These are phyloP conservation scores for Limnodromus scolopaceus DNA, from an alignment of 2,797 vertebrate genomes.

Conservation along the genomic window DNA sequence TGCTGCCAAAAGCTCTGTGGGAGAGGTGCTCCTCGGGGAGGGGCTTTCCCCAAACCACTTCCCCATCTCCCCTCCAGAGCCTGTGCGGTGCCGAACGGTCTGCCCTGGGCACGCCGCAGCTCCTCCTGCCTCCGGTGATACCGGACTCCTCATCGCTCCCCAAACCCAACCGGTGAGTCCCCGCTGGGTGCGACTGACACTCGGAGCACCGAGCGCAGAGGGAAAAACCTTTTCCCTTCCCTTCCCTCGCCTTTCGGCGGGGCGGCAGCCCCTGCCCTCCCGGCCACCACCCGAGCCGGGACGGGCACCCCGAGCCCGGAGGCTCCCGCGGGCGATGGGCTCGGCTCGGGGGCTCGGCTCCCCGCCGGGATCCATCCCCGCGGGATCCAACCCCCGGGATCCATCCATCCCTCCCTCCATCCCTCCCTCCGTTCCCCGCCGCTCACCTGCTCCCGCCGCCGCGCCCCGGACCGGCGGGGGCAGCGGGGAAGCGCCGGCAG, in stretches of 20 bases:
- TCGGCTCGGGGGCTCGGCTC: neutral
- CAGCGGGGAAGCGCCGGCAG: neutral
- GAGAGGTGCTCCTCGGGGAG: neutral
- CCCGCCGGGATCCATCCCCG: neutral
- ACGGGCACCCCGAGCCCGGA: neutral
- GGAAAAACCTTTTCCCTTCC: neutral
- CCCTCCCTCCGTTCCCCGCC: neutral
- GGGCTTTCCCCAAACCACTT: neutral
- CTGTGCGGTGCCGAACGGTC: neutral
- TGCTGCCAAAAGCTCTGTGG: neutral
- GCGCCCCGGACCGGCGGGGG: neutral
- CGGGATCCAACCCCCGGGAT: neutral
- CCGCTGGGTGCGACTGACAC: neutral
- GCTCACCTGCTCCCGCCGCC: neutral
- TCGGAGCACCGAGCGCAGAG: accelerated
- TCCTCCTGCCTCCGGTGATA: neutral
- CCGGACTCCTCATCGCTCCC: neutral
- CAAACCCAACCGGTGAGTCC: neutral
- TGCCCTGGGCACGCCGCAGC: neutral
- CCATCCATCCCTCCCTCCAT: neutral
- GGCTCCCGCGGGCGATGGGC: neutral
- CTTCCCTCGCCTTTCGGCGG: neutral
- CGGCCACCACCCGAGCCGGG: neutral
- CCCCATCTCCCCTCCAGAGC: accelerated
- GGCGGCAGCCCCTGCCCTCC: neutral